phyloP scores from a whole-genome alignment of 2,888 invertebrate species.

The Fissipunctia ypsillon region DNA sequence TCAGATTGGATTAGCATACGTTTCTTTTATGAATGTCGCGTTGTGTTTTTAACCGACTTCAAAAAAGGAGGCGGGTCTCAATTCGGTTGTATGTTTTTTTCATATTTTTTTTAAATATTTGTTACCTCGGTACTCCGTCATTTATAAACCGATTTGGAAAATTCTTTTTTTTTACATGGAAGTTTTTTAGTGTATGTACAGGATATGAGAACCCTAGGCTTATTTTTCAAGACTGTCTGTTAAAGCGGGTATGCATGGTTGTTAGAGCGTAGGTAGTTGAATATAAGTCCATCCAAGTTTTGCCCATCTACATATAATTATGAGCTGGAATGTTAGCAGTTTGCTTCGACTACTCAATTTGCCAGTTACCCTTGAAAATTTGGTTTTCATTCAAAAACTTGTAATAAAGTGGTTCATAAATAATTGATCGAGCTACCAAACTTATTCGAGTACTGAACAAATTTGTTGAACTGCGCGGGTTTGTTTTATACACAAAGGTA shows the following conservation, averaged over 20 bases:
- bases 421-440: conserved; percentile 49
- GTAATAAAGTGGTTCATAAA: conserved; percentile 49
- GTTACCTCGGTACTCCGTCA: too few relatives aligned
- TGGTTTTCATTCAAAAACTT: conserved; percentile 44
- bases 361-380: conserved; percentile 41
- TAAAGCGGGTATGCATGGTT: neutral
- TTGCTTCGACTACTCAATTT: conserved; percentile 21
- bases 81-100: too few relatives aligned
- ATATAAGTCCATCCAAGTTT: neutral
- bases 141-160: too few relatives aligned
- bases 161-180: too few relatives aligned
- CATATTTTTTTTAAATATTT: too few relatives aligned
- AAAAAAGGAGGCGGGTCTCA: too few relatives aligned
- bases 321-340: conserved; percentile 25
- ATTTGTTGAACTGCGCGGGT: conserved; percentile 38
- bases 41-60: too few relatives aligned
- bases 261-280: conserved; percentile 1
- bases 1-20: conserved; percentile 53
- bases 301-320: neutral
- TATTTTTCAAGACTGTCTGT: neutral
- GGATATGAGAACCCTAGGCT: neutral
- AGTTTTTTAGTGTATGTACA: neutral
- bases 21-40: conserved; percentile 30
- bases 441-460: conserved; percentile 38
- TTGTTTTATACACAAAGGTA: conserved; percentile 45